Evolutionary conservation across 2,797 vertebrate genomes (phyloP), one percentile per base, ranked within the genome.

Genomic region (Danio albolineatus): DNA sequence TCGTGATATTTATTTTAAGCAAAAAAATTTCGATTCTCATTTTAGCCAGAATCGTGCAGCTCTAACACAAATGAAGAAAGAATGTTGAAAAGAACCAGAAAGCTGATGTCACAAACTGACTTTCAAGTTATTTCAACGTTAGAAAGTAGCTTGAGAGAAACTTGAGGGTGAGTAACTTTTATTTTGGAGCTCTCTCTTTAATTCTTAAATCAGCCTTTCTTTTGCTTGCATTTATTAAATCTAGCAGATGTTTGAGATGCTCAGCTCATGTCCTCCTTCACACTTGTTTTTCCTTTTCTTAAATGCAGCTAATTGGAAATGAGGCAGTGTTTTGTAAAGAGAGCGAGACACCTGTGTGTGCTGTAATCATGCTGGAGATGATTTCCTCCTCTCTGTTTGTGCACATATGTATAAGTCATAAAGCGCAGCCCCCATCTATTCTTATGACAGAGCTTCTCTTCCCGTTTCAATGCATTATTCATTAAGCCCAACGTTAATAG

Each of bases 311-410:
- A 53, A n/a, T 39, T 17, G 46, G 19, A 49, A 14, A 56, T 14
- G 74, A 88, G 87, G 76, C 90, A 97, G 96, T 88, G 98, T 97
- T 8, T 95, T 98, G 84, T 78, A 96, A 98, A 91, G 96, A 98
- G 85, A 98, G 96, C 0, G 96, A 97, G 14, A 96, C 44, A 98
- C 96, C 17, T 98, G 96, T 82, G 95, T 97, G 2, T 96, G 96
- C 39, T 96, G 89, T 86, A 98, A 98, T 7, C 94, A 95, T 7
- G 96, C 95, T 0, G 96, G 96, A 0, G 97, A 98, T 85, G 97
- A 98, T 89, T 98, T 99, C 89, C 19, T 98, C 96, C 44, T 98
- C 97, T 21, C 94, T 98, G 19, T 99, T 98, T 87, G 96, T 98
- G 82, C 97, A 98, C 76, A 97, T 98, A 95, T 84, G 97, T 98